Conservation (phyloP, 2,888 invertebrate species). For the Orthonevra nobilis region DNA sequence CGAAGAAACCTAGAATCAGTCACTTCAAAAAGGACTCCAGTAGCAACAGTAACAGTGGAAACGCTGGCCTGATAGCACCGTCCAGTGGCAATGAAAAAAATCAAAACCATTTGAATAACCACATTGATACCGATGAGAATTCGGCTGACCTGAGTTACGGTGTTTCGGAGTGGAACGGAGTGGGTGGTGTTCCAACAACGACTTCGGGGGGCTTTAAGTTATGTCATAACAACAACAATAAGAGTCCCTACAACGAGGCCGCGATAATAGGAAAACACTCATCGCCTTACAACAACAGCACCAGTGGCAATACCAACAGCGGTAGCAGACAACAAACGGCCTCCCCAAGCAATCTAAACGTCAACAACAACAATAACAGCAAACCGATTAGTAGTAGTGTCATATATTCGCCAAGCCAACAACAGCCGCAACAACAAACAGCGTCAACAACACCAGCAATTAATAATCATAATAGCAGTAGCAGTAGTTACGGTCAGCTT, state of each 20-base stretch:
- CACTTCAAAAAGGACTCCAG: constrained; percentile 85
- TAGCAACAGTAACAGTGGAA: constrained; percentile 63
- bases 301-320: constrained; percentile 58
- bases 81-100: constrained; percentile 58
- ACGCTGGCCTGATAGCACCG: constrained; percentile 44
- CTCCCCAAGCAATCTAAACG: constrained; percentile 60
- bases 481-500: constrained; percentile 55
- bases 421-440: constrained; percentile 71
- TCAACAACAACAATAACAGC: constrained; percentile 71
- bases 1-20: constrained; percentile 92
- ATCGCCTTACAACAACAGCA: constrained; percentile 46
- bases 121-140: constrained; percentile 74
- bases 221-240: constrained; percentile 66
- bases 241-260: constrained; percentile 46
- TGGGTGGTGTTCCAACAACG: constrained; percentile 1
- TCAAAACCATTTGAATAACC: constrained; percentile 65
- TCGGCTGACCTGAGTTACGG: constrained; percentile 78
- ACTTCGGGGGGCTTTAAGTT: constrained; percentile 49
- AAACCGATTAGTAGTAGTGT: constrained; percentile 69
- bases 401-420: constrained; percentile 70
- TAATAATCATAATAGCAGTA: constrained; percentile 66
- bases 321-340: constrained; percentile 55
- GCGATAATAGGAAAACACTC: constrained; percentile 38
- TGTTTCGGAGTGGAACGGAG: constrained; percentile 74
- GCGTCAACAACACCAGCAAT: constrained; percentile 69